Conservation (phyloP, 2,888 invertebrate species). For the Harmothoe impar region DNA sequence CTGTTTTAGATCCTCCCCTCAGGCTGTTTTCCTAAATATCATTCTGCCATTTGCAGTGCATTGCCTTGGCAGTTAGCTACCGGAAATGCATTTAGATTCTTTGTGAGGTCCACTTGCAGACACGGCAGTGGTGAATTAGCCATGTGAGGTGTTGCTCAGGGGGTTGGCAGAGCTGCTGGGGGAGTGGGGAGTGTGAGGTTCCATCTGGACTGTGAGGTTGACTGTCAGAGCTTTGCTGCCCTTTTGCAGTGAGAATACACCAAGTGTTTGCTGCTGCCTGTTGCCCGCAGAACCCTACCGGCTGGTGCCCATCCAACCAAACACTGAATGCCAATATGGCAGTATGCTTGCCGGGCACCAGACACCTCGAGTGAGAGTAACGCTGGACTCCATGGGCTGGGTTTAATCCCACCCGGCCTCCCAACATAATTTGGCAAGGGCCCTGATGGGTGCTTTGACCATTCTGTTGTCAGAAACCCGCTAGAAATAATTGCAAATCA, state of each 20-base stretch:
- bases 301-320: background rate
- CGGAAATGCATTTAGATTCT: background rate
- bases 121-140: background rate
- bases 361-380: background rate
- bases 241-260: slow-evolving; percentile 10
- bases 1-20: no score
- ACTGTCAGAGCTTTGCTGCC: background rate
- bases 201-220: background rate
- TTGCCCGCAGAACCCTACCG: background rate
- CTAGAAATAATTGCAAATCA: no score
- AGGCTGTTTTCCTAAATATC: no score
- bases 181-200: background rate
- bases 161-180: background rate
- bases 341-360: background rate
- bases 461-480: no score
- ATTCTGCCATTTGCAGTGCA: no score
- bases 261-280: background rate
- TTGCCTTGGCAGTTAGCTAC: no score
- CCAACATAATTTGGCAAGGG: no score
- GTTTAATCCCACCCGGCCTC: no score
- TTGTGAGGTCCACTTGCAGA: background rate
- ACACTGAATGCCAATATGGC: slow-evolving; percentile 9
- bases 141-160: background rate
- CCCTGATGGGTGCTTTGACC: no score
- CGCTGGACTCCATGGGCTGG: background rate